phyloP scores from a whole-genome alignment of 2,888 invertebrate species.

The Halictus quadricinctus region DNA sequence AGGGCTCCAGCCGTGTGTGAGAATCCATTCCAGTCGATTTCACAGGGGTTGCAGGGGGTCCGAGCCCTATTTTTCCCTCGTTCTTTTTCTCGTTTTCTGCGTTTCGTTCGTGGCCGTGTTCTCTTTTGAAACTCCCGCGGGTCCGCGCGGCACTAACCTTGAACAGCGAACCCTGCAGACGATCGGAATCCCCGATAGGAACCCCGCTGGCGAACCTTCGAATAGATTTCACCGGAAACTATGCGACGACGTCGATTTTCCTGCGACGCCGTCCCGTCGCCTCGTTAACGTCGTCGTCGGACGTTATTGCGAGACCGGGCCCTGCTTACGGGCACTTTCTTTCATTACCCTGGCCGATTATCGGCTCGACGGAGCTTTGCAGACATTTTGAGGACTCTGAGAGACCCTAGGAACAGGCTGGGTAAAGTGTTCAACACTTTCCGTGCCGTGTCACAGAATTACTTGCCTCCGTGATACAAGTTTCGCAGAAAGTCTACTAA shows the following conservation, averaged over 20 bases:
- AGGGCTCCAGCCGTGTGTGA: constrained; percentile 80
- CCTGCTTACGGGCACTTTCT: not conserved
- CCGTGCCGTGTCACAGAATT: too few species aligned
- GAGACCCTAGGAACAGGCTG: not conserved
- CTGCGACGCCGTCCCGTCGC: not conserved
- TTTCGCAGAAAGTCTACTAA: too few species aligned
- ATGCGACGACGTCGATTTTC: constrained; percentile 9
- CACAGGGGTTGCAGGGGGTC: constrained; percentile 71
- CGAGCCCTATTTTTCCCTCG: constrained; percentile 6
- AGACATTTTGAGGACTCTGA: not conserved
- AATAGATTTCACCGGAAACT: constrained; percentile 30
- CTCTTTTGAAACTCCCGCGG: constrained; percentile 33
- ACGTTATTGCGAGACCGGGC: not conserved
- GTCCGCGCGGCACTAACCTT: not conserved
- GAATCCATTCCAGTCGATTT: constrained; percentile 80
- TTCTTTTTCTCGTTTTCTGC: not conserved
- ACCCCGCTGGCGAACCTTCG: constrained; percentile 32
- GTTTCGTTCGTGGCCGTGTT: not conserved
- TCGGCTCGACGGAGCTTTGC: not conserved
- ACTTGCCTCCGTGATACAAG: too few species aligned
- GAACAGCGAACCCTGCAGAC: constrained; percentile 1
- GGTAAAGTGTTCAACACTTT: not conserved
- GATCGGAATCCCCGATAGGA: constrained; percentile 39
- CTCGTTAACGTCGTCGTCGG: not conserved
- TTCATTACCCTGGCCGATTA: not conserved